These are phyloP conservation scores for Steatornis caripensis DNA, from an alignment of 2,113 vertebrate genomes.

Conservation along the genomic window DNA sequence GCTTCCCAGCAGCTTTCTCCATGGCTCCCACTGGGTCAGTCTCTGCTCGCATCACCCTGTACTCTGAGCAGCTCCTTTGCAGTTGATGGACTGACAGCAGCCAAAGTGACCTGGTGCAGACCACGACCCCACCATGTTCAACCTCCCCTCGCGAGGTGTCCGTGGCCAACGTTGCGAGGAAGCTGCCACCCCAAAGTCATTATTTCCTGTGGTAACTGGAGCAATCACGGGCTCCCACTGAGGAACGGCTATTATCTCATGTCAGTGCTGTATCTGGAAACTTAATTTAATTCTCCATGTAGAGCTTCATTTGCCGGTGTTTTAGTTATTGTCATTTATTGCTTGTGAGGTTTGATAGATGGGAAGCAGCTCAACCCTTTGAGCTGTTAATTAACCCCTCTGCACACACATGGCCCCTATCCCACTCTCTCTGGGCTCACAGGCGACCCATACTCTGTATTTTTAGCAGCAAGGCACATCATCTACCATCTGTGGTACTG, in stretches of 20 bases:
- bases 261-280: constrained; percentile 34
- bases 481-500: constrained; percentile 27
- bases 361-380: constrained; percentile 55
- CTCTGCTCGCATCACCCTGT: rapidly evolving
- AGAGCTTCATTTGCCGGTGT: constrained; percentile 54
- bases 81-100: constrained; percentile 32
- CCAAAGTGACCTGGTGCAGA: constrained; percentile 32
- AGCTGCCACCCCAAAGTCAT: constrained; percentile 37
- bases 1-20: background rate
- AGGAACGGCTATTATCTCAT: constrained; percentile 50
- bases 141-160: background rate
- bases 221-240: constrained; percentile 11
- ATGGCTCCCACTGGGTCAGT: rapidly evolving
- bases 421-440: background rate
- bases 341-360: constrained; percentile 59
- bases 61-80: background rate
- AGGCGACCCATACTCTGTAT: constrained; percentile 14
- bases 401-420: constrained; percentile 25
- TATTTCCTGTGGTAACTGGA: constrained; percentile 57
- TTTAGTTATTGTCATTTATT: constrained; percentile 66
- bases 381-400: constrained; percentile 67
- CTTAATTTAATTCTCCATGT: constrained; percentile 60
- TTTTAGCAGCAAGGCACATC: constrained; percentile 41
- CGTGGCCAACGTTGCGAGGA: background rate
- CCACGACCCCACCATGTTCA: background rate